Conservation (phyloP, 2,888 invertebrate species). For the Machimus rusticus region DNA sequence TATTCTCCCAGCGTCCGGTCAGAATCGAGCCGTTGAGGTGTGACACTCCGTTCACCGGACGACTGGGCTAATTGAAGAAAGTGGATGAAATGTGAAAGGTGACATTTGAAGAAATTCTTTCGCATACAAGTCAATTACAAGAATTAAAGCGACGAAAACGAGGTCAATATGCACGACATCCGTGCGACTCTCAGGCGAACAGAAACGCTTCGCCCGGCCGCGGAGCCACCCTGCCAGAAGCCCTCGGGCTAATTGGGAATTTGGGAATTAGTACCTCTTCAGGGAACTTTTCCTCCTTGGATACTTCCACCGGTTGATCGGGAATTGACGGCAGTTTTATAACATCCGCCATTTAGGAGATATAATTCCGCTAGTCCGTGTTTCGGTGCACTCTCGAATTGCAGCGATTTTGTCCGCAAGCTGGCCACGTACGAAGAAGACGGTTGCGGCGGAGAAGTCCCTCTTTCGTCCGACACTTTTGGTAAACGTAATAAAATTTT, state of each 20-base stretch:
- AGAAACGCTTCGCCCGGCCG: not conserved
- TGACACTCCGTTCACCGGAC: not conserved
- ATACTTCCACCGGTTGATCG: slow-evolving; percentile 48
- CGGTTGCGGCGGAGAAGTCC: not conserved
- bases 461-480: not conserved
- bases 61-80: not conserved
- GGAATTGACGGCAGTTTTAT: slow-evolving; percentile 55
- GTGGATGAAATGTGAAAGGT: slow-evolving; percentile 38
- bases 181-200: not conserved
- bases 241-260: not conserved
- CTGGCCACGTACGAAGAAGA: not conserved
- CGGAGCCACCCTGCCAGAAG: not conserved
- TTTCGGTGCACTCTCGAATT: not conserved
- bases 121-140: not conserved
- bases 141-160: slow-evolving; percentile 6
- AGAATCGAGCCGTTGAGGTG: not conserved
- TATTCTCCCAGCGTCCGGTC: not conserved
- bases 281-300: slow-evolving; percentile 19
- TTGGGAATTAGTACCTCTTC: slow-evolving; percentile 21
- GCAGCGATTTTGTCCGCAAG: not conserved
- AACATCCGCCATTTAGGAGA: slow-evolving; percentile 59
- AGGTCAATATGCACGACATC: not conserved
- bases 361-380: not conserved
- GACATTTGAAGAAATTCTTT: slow-evolving; percentile 13
- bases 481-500: not conserved